These are phyloP conservation scores for Artibeus jamaicensis DNA, from an alignment of 2,797 vertebrate species.

Conservation along the genomic window DNA sequence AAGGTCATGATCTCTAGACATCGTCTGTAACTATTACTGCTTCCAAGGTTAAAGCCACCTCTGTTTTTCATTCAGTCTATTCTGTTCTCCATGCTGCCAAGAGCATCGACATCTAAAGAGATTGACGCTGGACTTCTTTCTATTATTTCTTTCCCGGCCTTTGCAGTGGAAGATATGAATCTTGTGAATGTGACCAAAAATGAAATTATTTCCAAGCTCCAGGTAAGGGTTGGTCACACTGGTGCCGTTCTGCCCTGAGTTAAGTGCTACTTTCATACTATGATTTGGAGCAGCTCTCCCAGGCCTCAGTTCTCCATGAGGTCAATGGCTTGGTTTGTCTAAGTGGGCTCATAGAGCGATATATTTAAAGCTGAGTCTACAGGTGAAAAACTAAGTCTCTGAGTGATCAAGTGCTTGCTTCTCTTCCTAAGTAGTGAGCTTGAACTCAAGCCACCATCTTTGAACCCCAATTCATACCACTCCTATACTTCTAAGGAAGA, in stretches of 20 bases:
- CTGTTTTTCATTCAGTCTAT: constrained; percentile 89
- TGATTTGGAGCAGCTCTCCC: background rate
- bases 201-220: constrained; percentile 96
- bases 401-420: background rate
- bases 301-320: background rate
- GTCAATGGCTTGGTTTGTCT: background rate
- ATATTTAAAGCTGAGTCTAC: background rate
- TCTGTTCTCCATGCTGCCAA: constrained; percentile 96
- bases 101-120: constrained; percentile 98
- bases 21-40: background rate
- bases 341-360: background rate
- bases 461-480: background rate
- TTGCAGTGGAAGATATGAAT: constrained; percentile 95
- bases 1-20: background rate
- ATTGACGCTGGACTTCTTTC: constrained; percentile 98
- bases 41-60: constrained; percentile 37
- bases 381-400: background rate
- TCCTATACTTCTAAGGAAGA: background rate
- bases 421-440: background rate
- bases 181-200: constrained; percentile 95
- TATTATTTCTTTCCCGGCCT: constrained; percentile 97
- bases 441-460: background rate
- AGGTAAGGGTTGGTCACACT: constrained; percentile 84
- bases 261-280: background rate
- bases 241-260: background rate